Evolutionary conservation across 2,888 invertebrate genomes (phyloP), one percentile per base, ranked within the genome.

Genomic region (Heliconius ismenius): DNA sequence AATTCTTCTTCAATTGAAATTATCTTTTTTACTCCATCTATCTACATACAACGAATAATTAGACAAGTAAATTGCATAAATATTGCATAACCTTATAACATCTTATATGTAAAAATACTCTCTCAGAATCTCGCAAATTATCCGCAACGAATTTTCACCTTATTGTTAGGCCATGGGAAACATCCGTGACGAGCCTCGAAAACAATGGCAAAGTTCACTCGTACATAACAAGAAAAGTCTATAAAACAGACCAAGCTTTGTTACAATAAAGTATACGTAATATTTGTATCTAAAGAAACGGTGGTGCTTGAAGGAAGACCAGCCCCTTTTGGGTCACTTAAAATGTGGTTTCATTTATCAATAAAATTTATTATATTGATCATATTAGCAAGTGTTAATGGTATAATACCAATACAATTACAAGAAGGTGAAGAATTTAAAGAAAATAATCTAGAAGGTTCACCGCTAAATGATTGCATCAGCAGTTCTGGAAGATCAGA

Each of bases 141-240:
- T 88, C 86, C 86, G 82, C 87, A 84, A 86, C 91, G 87, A 92
- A 93, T 94, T 94, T 94, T 94, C 94, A 92, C 93, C 90, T 89
- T 84, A 93, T 93, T 93, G 93, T 94, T 82, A 81, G 79, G 76
- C 81, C 85, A 90, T 92, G 93, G 88, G 93, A 92, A 91, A 82
- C 84, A 80, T 87, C 89, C 92, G 92, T 92, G 91, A 93, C 91
- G 91, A 83, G 82, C 83, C 82, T 79, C 81, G 69, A 80, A 84
- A 91, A 94, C 94, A 94, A 94, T 94, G 91, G 93, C 92, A 90
- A 90, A 91, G 92, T 92, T 92, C 93, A 92, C 84, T 92, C 89
- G 91, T 87, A 91, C 92, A 93, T 93, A 93, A 93, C 93, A 90
- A 89, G 87, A 86, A 88, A 89, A 93, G 90, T 92, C 92, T 94